These are phyloP conservation scores for Agrotis exclamationis DNA, from an alignment of 2,888 invertebrate species.

Conservation along the genomic window DNA sequence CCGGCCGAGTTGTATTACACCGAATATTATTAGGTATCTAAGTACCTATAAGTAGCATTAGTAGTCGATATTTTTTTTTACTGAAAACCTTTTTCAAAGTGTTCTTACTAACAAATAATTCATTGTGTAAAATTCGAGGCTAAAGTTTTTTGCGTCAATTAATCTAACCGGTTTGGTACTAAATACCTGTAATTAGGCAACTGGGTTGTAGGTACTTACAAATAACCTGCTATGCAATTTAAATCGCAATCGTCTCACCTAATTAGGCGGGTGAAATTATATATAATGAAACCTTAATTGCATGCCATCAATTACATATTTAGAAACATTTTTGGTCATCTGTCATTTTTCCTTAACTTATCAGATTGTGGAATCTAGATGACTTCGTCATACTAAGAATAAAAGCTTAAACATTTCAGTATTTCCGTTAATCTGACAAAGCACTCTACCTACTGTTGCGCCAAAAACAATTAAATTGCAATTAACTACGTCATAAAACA, in stretches of 20 bases:
- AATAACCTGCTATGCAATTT: not conserved
- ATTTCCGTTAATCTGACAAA: not conserved
- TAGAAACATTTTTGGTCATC: not conserved
- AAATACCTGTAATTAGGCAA: not conserved
- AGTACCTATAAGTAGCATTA: too few relatives aligned
- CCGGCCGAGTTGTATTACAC: too few relatives aligned
- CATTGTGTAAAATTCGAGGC: not conserved
- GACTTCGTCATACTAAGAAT: not conserved
- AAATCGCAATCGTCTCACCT: not conserved
- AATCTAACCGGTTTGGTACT: not conserved
- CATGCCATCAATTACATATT: not conserved
- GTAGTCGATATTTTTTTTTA: not conserved
- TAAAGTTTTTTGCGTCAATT: not conserved
- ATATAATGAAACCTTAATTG: constrained; percentile 9
- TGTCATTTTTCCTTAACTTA: not conserved
- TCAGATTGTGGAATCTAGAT: not conserved
- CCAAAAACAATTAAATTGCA: constrained; percentile 26
- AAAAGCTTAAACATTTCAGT: constrained; percentile 10
- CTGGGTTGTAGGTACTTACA: not conserved
- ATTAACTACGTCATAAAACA: constrained; percentile 27
- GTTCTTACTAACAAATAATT: too few relatives aligned
- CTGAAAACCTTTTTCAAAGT: not conserved
- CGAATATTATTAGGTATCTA: too few relatives aligned
- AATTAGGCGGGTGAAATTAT: not conserved
- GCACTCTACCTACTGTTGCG: constrained; percentile 5